Evolutionary conservation across 2,113 vertebrate species (phyloP).

Genomic region (Oryzias celebensis): DNA sequence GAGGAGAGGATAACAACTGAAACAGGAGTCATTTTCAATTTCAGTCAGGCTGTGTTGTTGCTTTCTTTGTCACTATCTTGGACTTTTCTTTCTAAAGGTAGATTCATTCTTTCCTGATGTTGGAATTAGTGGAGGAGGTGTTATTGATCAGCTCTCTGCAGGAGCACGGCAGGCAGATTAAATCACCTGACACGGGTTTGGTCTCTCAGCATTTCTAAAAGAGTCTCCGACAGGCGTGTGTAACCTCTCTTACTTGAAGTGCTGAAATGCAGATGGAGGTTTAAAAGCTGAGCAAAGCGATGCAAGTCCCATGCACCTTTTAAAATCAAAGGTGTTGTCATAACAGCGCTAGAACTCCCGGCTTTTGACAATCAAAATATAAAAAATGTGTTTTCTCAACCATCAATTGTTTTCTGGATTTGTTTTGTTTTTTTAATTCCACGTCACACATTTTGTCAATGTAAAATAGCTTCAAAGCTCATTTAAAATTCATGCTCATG

Average conservation of each 20-base stretch:
- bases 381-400: constrained; percentile 3
- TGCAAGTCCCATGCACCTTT: not conserved
- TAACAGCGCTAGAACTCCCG: too few relatives aligned
- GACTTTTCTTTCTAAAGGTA: constrained; percentile 22
- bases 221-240: constrained; percentile 15
- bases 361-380: not conserved
- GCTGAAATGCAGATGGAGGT: constrained; percentile 29
- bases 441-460: constrained; percentile 50
- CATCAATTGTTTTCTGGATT: too few relatives aligned
- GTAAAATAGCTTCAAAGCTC: constrained; percentile 57
- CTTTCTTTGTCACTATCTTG: not conserved
- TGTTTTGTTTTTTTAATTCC: constrained; percentile 7
- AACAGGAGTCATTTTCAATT: constrained; percentile 54
- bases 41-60: constrained; percentile 44
- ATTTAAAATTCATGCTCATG: constrained; percentile 69
- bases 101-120: constrained; percentile 51
- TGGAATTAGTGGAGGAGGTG: constrained; percentile 48
- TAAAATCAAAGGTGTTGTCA: not conserved
- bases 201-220: constrained; percentile 29
- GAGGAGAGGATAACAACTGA: constrained; percentile 29
- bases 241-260: constrained; percentile 35
- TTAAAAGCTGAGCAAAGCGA: constrained; percentile 14
- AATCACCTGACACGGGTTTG: constrained; percentile 63
- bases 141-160: constrained; percentile 65
- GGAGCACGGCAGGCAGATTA: constrained; percentile 67